Conservation (phyloP, 2,113 vertebrate species). For the Australoheros scitulus region DNA sequence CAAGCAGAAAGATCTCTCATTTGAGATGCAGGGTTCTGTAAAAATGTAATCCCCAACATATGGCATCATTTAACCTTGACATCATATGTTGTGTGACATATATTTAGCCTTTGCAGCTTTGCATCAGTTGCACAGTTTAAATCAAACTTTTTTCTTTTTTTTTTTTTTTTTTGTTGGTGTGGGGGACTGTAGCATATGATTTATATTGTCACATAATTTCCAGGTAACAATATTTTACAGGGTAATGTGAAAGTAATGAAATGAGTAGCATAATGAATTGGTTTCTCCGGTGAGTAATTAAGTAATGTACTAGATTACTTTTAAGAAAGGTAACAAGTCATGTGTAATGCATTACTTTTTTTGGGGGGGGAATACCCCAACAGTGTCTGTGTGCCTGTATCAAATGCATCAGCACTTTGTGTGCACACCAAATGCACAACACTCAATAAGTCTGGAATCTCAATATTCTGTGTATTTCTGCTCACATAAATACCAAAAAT, state of each 20-base stretch:
- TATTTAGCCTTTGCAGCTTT: neutral
- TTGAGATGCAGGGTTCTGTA: neutral
- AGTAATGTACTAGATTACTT: neutral
- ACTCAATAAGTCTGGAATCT: neutral
- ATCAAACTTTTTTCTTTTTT: neutral
- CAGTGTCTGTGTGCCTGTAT: neutral
- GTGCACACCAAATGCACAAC: neutral
- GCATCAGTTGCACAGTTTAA: neutral
- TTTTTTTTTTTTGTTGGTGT: neutral
- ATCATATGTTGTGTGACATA: neutral
- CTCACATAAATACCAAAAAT: neutral
- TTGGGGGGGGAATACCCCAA: too few relatives aligned
- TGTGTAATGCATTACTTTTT: too few relatives aligned
- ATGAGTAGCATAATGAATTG: neutral
- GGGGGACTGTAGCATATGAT: neutral
- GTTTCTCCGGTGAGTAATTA: too few relatives aligned
- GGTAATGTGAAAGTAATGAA: neutral
- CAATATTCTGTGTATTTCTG: neutral
- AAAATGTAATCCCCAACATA: conserved; percentile 1
- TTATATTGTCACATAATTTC: neutral
- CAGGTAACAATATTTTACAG: too few relatives aligned
- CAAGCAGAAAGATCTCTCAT: conserved; percentile 1
- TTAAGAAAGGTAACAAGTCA: neutral
- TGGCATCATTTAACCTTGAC: neutral
- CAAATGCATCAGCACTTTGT: neutral